Base-by-base conservation (phyloP, 2,888 invertebrate genomes). In the Philhelius pedissequus region DNA sequence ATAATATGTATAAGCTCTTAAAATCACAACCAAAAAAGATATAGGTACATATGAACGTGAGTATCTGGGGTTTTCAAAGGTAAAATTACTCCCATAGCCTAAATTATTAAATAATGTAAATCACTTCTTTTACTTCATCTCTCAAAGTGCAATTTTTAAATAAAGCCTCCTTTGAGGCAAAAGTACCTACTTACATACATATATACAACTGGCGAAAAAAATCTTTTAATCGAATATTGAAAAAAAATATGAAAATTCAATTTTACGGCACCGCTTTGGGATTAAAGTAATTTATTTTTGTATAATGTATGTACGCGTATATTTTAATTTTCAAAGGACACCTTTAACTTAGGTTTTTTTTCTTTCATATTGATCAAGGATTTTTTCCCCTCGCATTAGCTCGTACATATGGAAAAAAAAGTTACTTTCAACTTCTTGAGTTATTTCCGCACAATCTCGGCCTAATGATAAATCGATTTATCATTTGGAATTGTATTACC, bases 381-480 rank as follows among this genome's bases (percentile, higher is more conserved):
- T 38, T 38, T 35, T 43, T n/a, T 40, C 40, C n/a, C 13, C 30
- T 40, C 25, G 11, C 4, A 40, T n/a, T 40, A n/a, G 3, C 3
- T 54, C 18, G 43, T 43, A 43, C 2, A 1, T 9, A 45, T 20
- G 11, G 25, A 27, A 32, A 54, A 48, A 48, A 32, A 45, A 18
- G 18, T 32, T 64, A 48, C 48, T 64, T 64, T 35, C 8, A 32
- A 64, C 22, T 48, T 64, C 48, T 45, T 20, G 22, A 32, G n/a
- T 32, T 48, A 22, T 18, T 32, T 27, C 1, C 30, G 20, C 30
- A 62, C 43, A 62, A 62, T 62, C 62, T 62, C 45, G 45, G 38
- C 45, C 62, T 64, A 64, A 64, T 64, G 48, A 64, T 64, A 64
- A 64, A 64, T 64, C 64, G 64, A 64, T 64, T 64, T 13, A 64